Conservation (phyloP, 30 jellyfish, hydroid and myxozoan species). For the Mastigias papua region DNA sequence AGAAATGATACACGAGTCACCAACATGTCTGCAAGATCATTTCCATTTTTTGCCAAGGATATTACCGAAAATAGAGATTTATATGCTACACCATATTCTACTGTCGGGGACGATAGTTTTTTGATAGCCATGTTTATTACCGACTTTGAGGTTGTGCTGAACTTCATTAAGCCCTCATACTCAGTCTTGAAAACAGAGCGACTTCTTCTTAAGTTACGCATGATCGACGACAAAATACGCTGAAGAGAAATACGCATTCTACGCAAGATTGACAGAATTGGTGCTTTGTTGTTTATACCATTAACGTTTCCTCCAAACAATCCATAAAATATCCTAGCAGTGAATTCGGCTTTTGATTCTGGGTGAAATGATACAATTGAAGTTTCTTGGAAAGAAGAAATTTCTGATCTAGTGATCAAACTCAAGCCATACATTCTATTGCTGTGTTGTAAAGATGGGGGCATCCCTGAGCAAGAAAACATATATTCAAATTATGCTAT, state of each 20-base stretch:
- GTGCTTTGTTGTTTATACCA: slow-evolving; percentile 26
- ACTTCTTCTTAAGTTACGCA: not conserved
- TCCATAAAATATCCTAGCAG: slow-evolving; percentile 7
- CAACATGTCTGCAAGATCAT: slow-evolving; percentile 42
- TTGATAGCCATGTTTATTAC: not conserved
- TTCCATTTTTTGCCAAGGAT: not conserved
- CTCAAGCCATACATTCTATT: slow-evolving; percentile 1
- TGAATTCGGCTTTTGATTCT: not conserved
- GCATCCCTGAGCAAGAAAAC: not conserved
- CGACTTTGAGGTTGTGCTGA: not conserved
- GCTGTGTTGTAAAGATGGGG: not conserved
- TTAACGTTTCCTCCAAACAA: slow-evolving; percentile 37
- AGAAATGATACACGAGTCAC: slow-evolving; percentile 15
- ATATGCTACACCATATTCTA: not conserved
- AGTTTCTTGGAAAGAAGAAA: not conserved
- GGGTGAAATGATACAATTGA: slow-evolving; percentile 53
- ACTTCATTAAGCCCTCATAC: slow-evolving; percentile 6
- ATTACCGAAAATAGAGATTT: not conserved
- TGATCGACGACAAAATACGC: not conserved
- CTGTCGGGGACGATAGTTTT: not conserved
- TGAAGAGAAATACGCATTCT: slow-evolving; percentile 17
- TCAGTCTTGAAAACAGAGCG: slow-evolving; percentile 14
- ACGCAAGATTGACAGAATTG: slow-evolving; percentile 17
- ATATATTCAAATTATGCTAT: too few relatives aligned
- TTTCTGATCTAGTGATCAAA: slow-evolving; percentile 1